Base-by-base conservation (phyloP, 1,140 invertebrate genomes). In the Neodiprion pinetum region DNA sequence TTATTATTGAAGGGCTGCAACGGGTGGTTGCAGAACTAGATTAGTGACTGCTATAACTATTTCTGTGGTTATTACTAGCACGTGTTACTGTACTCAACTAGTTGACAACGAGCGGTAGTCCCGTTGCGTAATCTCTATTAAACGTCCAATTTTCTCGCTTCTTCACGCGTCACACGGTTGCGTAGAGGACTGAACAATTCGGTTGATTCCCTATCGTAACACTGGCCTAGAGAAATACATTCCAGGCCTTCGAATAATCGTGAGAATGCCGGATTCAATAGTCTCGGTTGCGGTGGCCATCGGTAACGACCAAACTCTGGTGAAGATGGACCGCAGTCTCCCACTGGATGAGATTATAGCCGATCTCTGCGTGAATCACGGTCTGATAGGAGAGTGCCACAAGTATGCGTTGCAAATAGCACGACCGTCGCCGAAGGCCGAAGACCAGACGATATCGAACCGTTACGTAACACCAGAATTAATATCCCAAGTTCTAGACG, bases 371-470 rank as follows among this genome's bases (percentile, higher is more conserved):
- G 17, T 11, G 67, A 47, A 21, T 69, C 67, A 69, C 67, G 67
- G 67, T 17, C 23, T 69, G 21, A 14, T 47, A 23, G 40, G 21
- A 12, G 67, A 69, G 21, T 69, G 11, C 3, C 11, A 69, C 11
- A 69, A 69, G 40, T 69, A 69, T 47, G 67, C 67, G 17, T 47
- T 69, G 12, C 67, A 69, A 21, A 69, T 69, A 21, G 67, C 14
- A 12, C 11, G 67, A 69, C 67, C 67, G 40, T 69, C 67, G 67
- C 67, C 67, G n/a, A 69, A 69, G 67, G 67, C 67, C 40, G 67
- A 69, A 23, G 23, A 69, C 23, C 67, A 11, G 8, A 23, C 14
- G 21, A 11, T 69, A 47, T 11, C 67, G 21, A 69, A 69, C 40
- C 17, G 40, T 8, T 69, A 69, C 67, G 67, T 69, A 21, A 69